Evolutionary conservation across 2,888 invertebrate species (phyloP).

Genomic region (Macrostomum cliftonense): DNA sequence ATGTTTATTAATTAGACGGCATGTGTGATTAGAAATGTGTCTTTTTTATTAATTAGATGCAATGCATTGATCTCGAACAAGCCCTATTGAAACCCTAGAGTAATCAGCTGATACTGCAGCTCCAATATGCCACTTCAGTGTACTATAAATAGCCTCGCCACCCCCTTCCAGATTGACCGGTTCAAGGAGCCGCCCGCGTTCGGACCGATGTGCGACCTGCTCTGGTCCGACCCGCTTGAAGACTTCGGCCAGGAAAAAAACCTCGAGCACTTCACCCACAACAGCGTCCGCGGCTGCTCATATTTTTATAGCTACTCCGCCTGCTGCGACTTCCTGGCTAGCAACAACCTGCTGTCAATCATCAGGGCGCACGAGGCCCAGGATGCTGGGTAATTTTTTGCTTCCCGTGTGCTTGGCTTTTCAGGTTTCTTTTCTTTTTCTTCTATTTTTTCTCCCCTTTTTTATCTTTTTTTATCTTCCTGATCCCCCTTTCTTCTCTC

Average conservation of each 20-base stretch:
- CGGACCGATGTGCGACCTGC: conserved; percentile 97
- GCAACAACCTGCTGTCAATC: conserved; percentile 95
- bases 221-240: conserved; percentile 98
- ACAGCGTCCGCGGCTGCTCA: conserved; percentile 97
- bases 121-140: too few relatives aligned
- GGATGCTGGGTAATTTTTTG: conserved; percentile 61
- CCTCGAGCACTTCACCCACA: conserved; percentile 96
- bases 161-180: conserved; percentile 64
- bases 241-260: conserved; percentile 81
- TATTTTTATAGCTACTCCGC: conserved; percentile 99
- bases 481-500: too few relatives aligned
- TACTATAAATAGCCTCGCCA: neutral
- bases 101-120: too few relatives aligned
- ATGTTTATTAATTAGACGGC: too few relatives aligned
- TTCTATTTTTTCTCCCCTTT: too few relatives aligned
- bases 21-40: too few relatives aligned
- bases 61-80: too few relatives aligned
- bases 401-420: too few relatives aligned
- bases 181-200: conserved; percentile 95
- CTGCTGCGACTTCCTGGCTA: conserved; percentile 99
- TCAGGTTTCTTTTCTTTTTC: too few relatives aligned
- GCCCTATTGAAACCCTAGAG: too few relatives aligned
- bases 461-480: too few relatives aligned
- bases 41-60: too few relatives aligned
- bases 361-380: conserved; percentile 99